Conservation (phyloP, 2,797 vertebrate genomes). For the Muraenolepis orangiensis region DNA sequence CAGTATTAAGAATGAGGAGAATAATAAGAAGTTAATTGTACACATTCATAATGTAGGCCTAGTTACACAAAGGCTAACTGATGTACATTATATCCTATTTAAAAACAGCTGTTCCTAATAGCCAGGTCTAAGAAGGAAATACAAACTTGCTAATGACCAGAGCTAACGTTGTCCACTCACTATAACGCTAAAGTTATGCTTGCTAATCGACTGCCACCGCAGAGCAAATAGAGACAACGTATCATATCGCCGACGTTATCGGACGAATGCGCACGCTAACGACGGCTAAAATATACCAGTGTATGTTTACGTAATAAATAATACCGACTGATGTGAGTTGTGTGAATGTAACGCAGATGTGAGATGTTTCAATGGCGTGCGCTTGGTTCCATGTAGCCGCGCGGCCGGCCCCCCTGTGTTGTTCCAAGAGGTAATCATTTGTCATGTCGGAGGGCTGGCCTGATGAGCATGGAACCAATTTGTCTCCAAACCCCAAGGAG, state of each 20-base stretch:
- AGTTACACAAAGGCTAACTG: neutral
- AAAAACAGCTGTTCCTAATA: neutral
- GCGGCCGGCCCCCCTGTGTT: slow-evolving; percentile 20
- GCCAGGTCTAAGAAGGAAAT: neutral
- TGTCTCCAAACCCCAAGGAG: slow-evolving; percentile 75
- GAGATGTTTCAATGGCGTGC: neutral
- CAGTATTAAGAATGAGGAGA: neutral
- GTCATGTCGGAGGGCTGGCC: slow-evolving; percentile 50
- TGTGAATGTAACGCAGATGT: slow-evolving; percentile 1
- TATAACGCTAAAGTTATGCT: neutral
- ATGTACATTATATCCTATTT: neutral
- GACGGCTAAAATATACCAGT: neutral
- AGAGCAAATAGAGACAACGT: neutral
- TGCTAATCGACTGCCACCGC: too few species aligned
- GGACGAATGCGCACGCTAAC: neutral
- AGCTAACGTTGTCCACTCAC: neutral
- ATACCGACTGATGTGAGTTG: neutral
- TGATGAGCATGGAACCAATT: slow-evolving; percentile 72
- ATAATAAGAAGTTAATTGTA: neutral
- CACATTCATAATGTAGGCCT: neutral
- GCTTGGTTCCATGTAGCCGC: slow-evolving; percentile 13
- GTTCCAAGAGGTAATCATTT: slow-evolving; percentile 41
- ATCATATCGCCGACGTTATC: neutral
- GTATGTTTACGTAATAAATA: neutral
- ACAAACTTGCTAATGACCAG: neutral